phyloP scores from a whole-genome alignment of 37 sponge, comb jelly and placozoan species.

The Hexactinellida sp. region DNA sequence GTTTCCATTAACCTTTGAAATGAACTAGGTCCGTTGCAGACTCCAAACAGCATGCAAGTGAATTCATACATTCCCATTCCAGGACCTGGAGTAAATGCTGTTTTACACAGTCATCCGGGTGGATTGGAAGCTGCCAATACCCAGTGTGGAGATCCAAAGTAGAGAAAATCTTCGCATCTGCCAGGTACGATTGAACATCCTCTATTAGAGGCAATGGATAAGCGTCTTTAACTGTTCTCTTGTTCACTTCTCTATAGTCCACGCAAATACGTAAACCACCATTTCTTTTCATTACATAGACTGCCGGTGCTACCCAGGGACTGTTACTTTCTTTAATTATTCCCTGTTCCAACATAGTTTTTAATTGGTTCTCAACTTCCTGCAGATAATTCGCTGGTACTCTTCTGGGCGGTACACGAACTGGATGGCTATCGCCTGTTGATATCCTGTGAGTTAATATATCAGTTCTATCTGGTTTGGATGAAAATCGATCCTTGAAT shows the following conservation, averaged over 20 bases:
- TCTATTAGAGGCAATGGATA: conserved; percentile 44
- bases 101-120: conserved; percentile 19
- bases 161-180: conserved; percentile 22
- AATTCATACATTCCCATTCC: conserved; percentile 20
- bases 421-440: conserved; percentile 19
- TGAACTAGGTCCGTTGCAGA: background rate
- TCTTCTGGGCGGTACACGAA: conserved; percentile 34
- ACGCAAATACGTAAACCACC: conserved; percentile 36
- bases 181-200: conserved; percentile 26
- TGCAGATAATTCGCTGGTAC: conserved; percentile 23
- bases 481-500: conserved; percentile 21
- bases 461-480: conserved; percentile 29
- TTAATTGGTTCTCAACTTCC: background rate
- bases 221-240: conserved; percentile 27
- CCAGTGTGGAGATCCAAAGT: conserved; percentile 27
- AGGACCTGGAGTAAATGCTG: conserved; percentile 25
- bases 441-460: conserved; percentile 28
- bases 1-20: conserved; percentile 21
- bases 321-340: conserved; percentile 33
- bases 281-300: conserved; percentile 39
- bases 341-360: conserved; percentile 18
- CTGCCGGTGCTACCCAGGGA: conserved; percentile 40
- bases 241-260: conserved; percentile 41
- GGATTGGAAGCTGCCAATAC: conserved; percentile 40
- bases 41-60: conserved; percentile 19